Conservation (phyloP, 1,140 invertebrate genomes). For the Zophobas morio region DNA sequence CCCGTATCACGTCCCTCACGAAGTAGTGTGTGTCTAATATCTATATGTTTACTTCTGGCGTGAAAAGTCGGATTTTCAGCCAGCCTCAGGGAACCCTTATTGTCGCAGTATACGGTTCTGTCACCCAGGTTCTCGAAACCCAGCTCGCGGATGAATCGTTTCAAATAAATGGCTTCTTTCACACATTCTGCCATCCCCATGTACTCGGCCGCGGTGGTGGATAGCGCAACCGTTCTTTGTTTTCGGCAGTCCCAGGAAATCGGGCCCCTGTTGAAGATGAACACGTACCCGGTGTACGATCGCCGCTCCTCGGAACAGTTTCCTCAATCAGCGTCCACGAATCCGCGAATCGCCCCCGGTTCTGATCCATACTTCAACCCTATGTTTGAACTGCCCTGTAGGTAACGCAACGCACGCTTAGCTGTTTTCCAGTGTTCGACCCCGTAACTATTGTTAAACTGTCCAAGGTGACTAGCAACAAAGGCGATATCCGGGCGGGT, state of each 20-base stretch:
- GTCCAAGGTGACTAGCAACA: not conserved
- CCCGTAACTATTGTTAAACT: too few relatives aligned
- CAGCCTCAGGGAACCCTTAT: slow-evolving; percentile 57
- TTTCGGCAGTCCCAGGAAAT: slow-evolving; percentile 64
- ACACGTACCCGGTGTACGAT: slow-evolving; percentile 65
- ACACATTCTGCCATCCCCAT: slow-evolving; percentile 61
- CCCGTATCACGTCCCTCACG: too few relatives aligned
- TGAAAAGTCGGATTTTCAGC: slow-evolving; percentile 54
- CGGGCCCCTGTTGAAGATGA: slow-evolving; percentile 55
- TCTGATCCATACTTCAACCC: too few relatives aligned
- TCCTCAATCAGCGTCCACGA: slow-evolving; percentile 51
- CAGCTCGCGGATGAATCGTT: slow-evolving; percentile 50
- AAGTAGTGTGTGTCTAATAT: too few relatives aligned
- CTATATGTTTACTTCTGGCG: slow-evolving; percentile 62
- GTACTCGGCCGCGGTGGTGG: slow-evolving; percentile 67
- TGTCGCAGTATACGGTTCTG: slow-evolving; percentile 55
- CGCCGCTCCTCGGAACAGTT: slow-evolving; percentile 56
- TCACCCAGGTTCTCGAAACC: slow-evolving; percentile 19
- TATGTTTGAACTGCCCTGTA: too few relatives aligned
- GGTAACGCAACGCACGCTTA: too few relatives aligned
- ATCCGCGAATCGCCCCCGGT: too few relatives aligned
- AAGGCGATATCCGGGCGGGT: slow-evolving; percentile 1
- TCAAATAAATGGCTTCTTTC: slow-evolving; percentile 59
- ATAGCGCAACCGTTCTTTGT: slow-evolving; percentile 65
- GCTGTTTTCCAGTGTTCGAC: too few relatives aligned